These are phyloP conservation scores for Seriola aureovittata DNA, from an alignment of 2,113 vertebrate genomes.

Conservation along the genomic window DNA sequence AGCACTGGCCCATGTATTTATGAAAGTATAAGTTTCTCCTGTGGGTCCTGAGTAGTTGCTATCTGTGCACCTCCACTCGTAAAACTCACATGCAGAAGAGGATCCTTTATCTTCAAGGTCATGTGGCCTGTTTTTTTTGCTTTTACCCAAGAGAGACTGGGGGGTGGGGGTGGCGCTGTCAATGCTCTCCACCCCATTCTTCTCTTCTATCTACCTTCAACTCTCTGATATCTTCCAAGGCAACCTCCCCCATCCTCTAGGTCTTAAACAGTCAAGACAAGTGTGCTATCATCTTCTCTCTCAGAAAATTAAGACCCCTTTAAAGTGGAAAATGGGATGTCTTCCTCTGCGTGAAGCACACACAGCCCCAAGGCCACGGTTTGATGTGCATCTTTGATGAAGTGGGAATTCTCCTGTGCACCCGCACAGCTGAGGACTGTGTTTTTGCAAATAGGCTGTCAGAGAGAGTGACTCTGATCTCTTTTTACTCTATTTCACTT, in stretches of 20 bases:
- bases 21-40: constrained; percentile 4
- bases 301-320: constrained; percentile 66
- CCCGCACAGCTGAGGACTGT: constrained; percentile 62
- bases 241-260: constrained; percentile 2
- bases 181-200: constrained; percentile 10
- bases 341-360: constrained; percentile 52
- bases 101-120: constrained; percentile 59
- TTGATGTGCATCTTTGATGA: constrained; percentile 81
- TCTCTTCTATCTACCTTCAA: constrained; percentile 20
- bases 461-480: constrained; percentile 61
- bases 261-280: constrained; percentile 55
- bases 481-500: constrained; percentile 31
- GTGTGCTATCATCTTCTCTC: constrained; percentile 58
- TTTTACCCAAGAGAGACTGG: background rate
- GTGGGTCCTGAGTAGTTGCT: background rate
- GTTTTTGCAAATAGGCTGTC: constrained; percentile 73
- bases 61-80: constrained; percentile 15
- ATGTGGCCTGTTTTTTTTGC: constrained; percentile 33
- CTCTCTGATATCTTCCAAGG: constrained; percentile 43
- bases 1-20: background rate
- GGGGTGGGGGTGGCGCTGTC: background rate
- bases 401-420: constrained; percentile 73
- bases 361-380: constrained; percentile 63
- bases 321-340: constrained; percentile 67
- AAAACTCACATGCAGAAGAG: constrained; percentile 9